Conservation (phyloP, 1,140 invertebrate species). For the Calephelis virginiensis region DNA sequence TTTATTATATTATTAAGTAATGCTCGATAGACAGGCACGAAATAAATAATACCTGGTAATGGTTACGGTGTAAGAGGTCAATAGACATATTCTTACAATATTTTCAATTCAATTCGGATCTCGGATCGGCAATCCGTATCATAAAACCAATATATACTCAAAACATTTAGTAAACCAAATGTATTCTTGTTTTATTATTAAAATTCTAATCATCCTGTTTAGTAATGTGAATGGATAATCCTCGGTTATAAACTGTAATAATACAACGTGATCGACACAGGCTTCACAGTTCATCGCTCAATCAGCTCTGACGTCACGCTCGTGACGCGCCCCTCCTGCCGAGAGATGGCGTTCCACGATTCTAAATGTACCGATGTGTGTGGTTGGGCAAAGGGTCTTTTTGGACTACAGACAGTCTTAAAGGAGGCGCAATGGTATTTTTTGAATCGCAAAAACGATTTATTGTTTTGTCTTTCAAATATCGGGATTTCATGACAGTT, state of each 20-base stretch:
- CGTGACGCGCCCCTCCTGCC: constrained; percentile 64
- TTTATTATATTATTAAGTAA: no score
- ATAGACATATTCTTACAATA: no score
- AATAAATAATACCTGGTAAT: no score
- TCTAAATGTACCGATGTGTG: constrained; percentile 34
- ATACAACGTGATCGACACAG: constrained; percentile 60
- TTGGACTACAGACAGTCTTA: background rate
- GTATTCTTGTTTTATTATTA: background rate
- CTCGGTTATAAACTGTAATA: constrained; percentile 50
- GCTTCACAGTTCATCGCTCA: constrained; percentile 66
- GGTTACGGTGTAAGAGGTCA: no score
- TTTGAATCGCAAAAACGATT: no score
- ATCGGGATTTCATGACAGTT: no score
- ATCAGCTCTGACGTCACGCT: constrained; percentile 64
- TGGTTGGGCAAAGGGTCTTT: constrained; percentile 24
- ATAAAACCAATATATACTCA: no score
- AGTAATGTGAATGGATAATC: constrained; percentile 63
- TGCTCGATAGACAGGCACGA: no score
- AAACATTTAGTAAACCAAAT: no score
- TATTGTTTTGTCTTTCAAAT: no score
- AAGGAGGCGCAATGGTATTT: background rate
- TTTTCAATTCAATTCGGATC: no score
- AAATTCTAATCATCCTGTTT: constrained; percentile 44
- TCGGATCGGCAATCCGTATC: no score
- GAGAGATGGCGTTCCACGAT: constrained; percentile 64